Base-by-base conservation (phyloP, 2,888 invertebrate genomes). In the Dolichopus griseipennis region DNA sequence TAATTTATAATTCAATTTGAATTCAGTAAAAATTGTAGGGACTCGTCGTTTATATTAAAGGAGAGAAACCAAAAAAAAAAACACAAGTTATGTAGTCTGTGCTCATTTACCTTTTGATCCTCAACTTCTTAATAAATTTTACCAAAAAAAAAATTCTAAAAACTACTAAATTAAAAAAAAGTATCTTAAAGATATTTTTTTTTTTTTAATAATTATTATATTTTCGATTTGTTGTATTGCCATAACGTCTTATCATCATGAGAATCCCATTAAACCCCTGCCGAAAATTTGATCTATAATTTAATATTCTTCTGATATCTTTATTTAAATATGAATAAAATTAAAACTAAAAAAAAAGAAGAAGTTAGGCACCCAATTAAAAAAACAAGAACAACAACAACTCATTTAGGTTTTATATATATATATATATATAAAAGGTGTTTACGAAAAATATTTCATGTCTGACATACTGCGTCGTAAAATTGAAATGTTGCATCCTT, bases 401-500 rank as follows among this genome's bases (percentile, higher is more conserved):
- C 27, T 27, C 27, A 27, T 27, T 27, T 27, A 27, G 27, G 52
- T 52, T 52, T 52, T 52, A 2, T 12, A 15, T 12, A 52, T 12
- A 52, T 18, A 52, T 52, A 18, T 52, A 2, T 12, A 15, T 12
- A 52, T 12, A 52, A 52, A 52, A 52, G 52, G 52, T 52, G 52
- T 52, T 52, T n/a, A 52, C 52, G n/a, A 52, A 52, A 52, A 52
- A 52, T 12, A 18, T 18, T 18, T 52, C 15, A 6, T 52, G 9
- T n/a, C 52, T 52, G 52, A 52, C 18, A 52, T 52, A 52, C 52
- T 52, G 52, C 52, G 18, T 52, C 15, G 18, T 52, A 52, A 52
- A 52, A 52, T 52, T 52, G 52, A 52, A 52, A 52, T 52, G 52
- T 52, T 52, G 52, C 52, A 52, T 52, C 52, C 52, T 52, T 52